Base-by-base conservation (phyloP, 2,113 vertebrate genomes). In the Chionis minor region DNA sequence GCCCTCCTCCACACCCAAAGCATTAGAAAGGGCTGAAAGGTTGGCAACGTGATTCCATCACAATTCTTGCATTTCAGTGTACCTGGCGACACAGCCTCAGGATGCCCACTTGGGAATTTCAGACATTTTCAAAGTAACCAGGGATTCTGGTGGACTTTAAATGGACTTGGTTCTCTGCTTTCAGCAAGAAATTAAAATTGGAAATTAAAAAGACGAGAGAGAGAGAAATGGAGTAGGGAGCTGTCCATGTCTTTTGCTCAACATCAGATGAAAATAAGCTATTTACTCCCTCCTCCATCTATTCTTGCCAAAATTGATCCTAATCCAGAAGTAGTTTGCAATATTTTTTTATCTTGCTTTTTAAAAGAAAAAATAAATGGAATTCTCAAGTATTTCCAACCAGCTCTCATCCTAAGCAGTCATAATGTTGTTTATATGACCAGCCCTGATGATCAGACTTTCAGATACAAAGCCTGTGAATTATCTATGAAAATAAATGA, bases 51-150 rank as follows among this genome's bases (percentile, higher is more conserved):
- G 23, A 67, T 52, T 35, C 51, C 19, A 13, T 35, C 2, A 6
- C 0, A 4, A 18, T 33, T 35, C n/a, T 40, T 71, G 44, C 3
- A 4, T 38, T 80, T 55, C 3, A 2, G 2, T 27, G 5, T n/a
- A 54, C 24, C 10, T 52, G 45, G 49, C 32, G 44, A n/a, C 35
- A 32, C 24, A 44, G 24, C 7, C 35, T 65, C 58, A 77, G 44
- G 47, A 87, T 84, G 5, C 5, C 15, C 42, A 23, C 20, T 6
- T 40, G 14, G 30, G 30, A 62, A 62, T 49, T 74, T 13, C 40
- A 52, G 32, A n/a, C 0, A 28, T 20, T 72, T 91, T 55, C 32
- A 12, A 32, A 27, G 30, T 5, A 58, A 40, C 9, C 45, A 61
- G 5, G 11, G 35, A 7, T n/a, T 8, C 32, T 42, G 19, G 10